Base-by-base conservation (phyloP, 2,888 invertebrate species). In the Mesodorylaimus sp. region DNA sequence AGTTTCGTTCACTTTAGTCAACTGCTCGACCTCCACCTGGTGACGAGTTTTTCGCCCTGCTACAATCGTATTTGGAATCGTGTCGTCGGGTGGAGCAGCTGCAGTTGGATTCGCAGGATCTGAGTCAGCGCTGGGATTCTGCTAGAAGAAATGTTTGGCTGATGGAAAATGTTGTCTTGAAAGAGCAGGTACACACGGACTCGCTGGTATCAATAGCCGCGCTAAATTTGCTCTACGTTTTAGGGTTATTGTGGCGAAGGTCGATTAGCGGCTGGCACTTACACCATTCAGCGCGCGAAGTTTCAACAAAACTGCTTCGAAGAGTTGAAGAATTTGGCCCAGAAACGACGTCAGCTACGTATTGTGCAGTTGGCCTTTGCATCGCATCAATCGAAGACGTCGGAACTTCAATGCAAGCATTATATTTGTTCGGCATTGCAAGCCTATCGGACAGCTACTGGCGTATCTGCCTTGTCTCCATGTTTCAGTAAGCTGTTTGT, bases 191-290 rank as follows among this genome's bases (percentile, higher is more conserved):
- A 25, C 21, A 39, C 21, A 19, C 41, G 7, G 10, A 19, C 21
- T 39, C 21, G 10, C 41, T n/a, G 7, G 21, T 16, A 7, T 43
- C 26, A 10, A 26, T 24, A 25, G 7, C 7, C 7, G 24, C 13
- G 27, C 5, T 3, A 26, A 16, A 5, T 43, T 43, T 43, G 10
- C 21, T 21, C 21, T 39, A 19, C 41, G 7, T 50, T 53, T 24
- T 32, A 60, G 59, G 63, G 62, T 5, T 52, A 54, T 36, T 64
- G 63, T 50, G 58, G 57, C 13, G 60, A 60, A 26, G 60, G 59
- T 29, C 54, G 57, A 24, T 51, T 52, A 16, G 62, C 58, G 2
- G 47, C 52, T 5, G 63, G 62, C 1, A 49, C 47, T 37, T 55
- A 54, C 7, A 51, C 48, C 2, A 61, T 57, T 52, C 52, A 53